phyloP scores from a whole-genome alignment of 2,113 vertebrate genomes.

The Talpa occidentalis region DNA sequence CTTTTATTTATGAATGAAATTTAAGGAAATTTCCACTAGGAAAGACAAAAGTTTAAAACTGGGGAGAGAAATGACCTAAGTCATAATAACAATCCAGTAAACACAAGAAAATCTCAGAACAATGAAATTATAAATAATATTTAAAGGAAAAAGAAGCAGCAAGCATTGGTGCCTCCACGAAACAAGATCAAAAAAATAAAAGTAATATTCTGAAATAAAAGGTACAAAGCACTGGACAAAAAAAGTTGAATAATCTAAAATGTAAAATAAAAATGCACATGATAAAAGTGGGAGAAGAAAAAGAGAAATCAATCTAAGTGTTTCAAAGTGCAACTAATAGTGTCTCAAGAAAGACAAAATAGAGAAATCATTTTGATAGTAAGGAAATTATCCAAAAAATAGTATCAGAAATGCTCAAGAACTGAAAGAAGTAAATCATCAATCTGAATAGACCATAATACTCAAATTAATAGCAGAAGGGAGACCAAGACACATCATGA shows the following conservation, averaged over 20 bases:
- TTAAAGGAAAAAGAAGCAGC: not conserved
- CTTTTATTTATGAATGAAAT: not conserved
- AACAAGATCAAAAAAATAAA: not conserved
- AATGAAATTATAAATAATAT: not conserved
- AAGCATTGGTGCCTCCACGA: not conserved
- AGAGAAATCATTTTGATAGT: not conserved
- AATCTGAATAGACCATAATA: not conserved
- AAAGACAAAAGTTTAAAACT: not conserved
- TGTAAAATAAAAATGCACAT: not conserved
- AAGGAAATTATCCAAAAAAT: not conserved
- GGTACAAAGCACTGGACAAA: not conserved
- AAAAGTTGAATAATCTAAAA: not conserved
- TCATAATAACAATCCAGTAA: not conserved
- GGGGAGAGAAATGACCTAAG: accelerated
- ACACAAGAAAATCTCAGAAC: not conserved
- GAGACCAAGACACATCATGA: not conserved
- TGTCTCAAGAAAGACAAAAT: not conserved
- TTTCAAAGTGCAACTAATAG: not conserved
- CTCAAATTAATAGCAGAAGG: not conserved
- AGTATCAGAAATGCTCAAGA: not conserved
- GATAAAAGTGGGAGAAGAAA: not conserved
- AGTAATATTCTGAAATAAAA: not conserved
- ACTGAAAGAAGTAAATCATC: not conserved
- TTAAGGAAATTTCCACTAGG: not conserved
- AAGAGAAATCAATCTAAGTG: not conserved